Percentiles rank a stretch among this genome's conserved stretches.
Evolutionary conservation across 2,113 vertebrate species (phyloP).

Genomic region (Poicephalus gulielmi): DNA sequence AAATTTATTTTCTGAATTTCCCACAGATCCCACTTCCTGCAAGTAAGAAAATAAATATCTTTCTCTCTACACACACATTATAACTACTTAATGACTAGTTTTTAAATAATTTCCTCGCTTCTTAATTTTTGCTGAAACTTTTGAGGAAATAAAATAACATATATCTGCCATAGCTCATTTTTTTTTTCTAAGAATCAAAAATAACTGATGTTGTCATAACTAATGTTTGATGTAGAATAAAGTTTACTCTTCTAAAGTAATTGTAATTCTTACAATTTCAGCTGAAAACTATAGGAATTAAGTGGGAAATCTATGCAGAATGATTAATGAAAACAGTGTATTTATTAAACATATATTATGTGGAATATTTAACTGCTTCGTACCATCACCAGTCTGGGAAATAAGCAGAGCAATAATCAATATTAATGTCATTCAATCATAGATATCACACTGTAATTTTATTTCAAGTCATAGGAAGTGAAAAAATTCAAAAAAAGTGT

Average conservation of each 20-base stretch:
- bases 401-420: not conserved
- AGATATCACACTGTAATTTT: not conserved
- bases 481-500: not conserved
- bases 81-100: not conserved
- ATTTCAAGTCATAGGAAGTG: not conserved
- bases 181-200: not conserved
- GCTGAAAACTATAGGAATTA: not conserved
- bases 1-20: not conserved
- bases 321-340: not conserved
- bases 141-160: not conserved
- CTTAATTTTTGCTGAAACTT: not conserved
- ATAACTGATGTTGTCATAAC: not conserved
- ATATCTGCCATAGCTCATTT: not conserved
- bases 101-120: not conserved
- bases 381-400: not conserved
- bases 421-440: not conserved
- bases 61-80: not conserved
- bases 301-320: not conserved
- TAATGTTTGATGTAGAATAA: not conserved
- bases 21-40: not conserved
- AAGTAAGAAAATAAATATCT: not conserved
- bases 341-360: not conserved
- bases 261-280: not conserved
- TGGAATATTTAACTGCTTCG: not conserved
- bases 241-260: not conserved